These are phyloP conservation scores for Callionymus lyra DNA, from an alignment of 2,113 vertebrate species.

Conservation along the genomic window DNA sequence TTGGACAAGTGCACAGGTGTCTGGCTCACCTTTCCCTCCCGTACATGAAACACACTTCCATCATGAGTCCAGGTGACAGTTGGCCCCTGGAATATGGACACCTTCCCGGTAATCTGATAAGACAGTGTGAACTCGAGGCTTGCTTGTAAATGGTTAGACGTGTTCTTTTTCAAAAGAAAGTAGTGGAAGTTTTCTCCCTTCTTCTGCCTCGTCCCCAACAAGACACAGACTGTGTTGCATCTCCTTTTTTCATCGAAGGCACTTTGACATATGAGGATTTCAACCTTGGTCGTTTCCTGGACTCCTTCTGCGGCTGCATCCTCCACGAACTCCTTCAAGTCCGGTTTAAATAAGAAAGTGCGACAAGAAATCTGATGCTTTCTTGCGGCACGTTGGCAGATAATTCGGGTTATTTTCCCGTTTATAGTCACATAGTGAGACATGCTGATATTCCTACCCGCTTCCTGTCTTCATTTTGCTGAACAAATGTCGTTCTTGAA, in stretches of 20 bases:
- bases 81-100: slow-evolving; percentile 75
- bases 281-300: slow-evolving; percentile 32
- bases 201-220: slow-evolving; percentile 58
- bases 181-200: slow-evolving; percentile 58
- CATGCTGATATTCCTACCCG: too few species aligned
- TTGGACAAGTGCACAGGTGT: slow-evolving; percentile 66
- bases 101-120: slow-evolving; percentile 61
- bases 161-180: slow-evolving; percentile 66
- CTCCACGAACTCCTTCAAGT: slow-evolving; percentile 59
- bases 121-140: slow-evolving; percentile 68
- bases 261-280: slow-evolving; percentile 66
- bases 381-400: too few species aligned
- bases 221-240: slow-evolving; percentile 66
- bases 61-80: slow-evolving; percentile 74
- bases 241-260: slow-evolving; percentile 63
- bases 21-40: slow-evolving; percentile 49
- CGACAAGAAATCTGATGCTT: slow-evolving; percentile 45
- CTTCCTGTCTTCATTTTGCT: too few species aligned
- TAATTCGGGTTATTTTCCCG: too few species aligned
- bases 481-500: too few species aligned
- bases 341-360: slow-evolving; percentile 65
- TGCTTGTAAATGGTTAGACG: slow-evolving; percentile 58
- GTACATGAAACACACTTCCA: slow-evolving; percentile 66
- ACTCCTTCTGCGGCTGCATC: slow-evolving; percentile 53
- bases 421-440: too few species aligned